Base-by-base conservation (phyloP, 2,113 vertebrate species). In the Trematomus loennbergii region DNA sequence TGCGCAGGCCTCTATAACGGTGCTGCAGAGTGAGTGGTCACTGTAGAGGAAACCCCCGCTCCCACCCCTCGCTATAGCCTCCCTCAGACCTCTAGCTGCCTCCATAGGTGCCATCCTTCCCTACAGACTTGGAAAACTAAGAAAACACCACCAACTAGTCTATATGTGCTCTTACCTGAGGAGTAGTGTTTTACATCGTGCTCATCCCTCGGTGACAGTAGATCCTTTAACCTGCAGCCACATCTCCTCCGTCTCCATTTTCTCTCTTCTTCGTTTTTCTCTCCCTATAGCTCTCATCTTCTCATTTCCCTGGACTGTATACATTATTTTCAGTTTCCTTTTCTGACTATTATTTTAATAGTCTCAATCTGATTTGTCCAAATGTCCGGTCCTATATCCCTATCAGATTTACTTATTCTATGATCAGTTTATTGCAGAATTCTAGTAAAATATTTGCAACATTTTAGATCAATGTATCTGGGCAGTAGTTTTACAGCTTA, bases 21-120 rank as follows among this genome's bases (percentile, higher is more conserved):
- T 98, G 94, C 96, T 98, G 95, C 97, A 97, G 97, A 98, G 98
- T 99, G 97, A 99, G 97, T 99, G 92, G 91, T 86, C 91, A 64
- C 76, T 75, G 83, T 88, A 82, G 87, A 81, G 55, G 58, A 60
- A 58, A 33, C 60, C 12, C 46, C 67, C 33, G 15, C 20, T 1
- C 12, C 70, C 68, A 9, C 29, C 22, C 45, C 36, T 40, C 45
- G 13, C 13, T 53, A 85, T 75, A 82, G 75, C 80, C 76, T 85
- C 71, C 83, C 75, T 72, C 73, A 15, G 62, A 79, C 64, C 15
- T 9, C 11, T 69, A 85, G 61, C 65, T 81, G 84, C 82, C 78
- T 76, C 57, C 4, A 9, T 84, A 79, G 88, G 43, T 63, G 17
- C 66, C 78, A 49, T 59, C 72, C 67, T 81, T 64, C 78, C 69